Evolutionary conservation across 92 coral and sea anemone genomes (phyloP).

Genomic region (Epizoanthus stellaris): DNA sequence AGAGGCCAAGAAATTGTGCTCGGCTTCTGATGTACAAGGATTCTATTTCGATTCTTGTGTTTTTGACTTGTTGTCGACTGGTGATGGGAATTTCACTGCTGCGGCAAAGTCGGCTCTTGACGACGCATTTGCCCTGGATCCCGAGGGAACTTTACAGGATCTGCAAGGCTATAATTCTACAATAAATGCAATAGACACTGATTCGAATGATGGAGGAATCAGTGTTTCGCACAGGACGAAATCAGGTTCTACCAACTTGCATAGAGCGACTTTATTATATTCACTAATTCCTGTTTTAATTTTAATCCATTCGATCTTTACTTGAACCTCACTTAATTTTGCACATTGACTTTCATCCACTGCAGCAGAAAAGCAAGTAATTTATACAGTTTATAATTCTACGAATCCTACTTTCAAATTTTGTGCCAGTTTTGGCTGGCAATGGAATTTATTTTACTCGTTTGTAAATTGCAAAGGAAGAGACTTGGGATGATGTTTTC

Average conservation of each 20-base stretch:
- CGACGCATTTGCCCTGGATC: constrained; percentile 80
- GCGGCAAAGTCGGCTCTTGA: constrained; percentile 91
- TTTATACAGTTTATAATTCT: not conserved
- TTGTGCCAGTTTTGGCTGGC: constrained; percentile 17
- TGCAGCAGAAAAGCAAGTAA: constrained; percentile 6
- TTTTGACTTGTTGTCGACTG: constrained; percentile 90
- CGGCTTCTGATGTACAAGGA: constrained; percentile 73
- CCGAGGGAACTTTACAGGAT: constrained; percentile 65
- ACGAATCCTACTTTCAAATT: constrained; percentile 8
- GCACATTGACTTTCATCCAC: constrained; percentile 12
- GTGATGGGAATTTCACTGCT: constrained; percentile 78
- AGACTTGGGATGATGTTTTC: no score
- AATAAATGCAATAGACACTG: constrained; percentile 13
- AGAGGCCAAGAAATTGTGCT: constrained; percentile 72
- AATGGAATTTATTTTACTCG: constrained; percentile 4
- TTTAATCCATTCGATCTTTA: constrained; percentile 15
- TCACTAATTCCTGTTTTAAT: constrained; percentile 1
- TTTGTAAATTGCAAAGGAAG: not conserved
- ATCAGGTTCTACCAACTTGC: constrained; percentile 13
- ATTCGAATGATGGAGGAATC: not conserved
- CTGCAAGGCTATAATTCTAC: constrained; percentile 63
- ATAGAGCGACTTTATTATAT: not conserved
- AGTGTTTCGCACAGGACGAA: not conserved
- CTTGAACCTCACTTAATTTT: not conserved
- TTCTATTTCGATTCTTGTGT: constrained; percentile 93